Evolutionary conservation across 2,113 vertebrate species (phyloP).

Genomic region (Ictalurus punctatus): DNA sequence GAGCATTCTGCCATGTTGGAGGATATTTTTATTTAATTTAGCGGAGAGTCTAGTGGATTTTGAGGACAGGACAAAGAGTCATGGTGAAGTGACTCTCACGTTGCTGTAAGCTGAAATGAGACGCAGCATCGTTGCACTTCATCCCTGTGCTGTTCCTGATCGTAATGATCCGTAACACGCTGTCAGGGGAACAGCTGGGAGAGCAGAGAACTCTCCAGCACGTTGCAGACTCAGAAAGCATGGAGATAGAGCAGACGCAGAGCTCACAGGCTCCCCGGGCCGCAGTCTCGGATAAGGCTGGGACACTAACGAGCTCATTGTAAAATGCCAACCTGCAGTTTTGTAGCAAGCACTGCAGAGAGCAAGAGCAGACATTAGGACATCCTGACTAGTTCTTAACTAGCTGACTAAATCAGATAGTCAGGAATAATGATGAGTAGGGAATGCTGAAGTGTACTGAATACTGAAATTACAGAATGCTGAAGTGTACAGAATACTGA

Average conservation of each 20-base stretch:
- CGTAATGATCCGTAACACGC: conserved; percentile 20
- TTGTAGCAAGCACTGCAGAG: neutral
- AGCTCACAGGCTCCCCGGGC: neutral
- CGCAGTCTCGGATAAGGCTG: conserved; percentile 4
- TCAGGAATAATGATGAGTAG: neutral
- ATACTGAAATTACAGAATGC: neutral
- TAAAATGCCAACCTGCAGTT: neutral
- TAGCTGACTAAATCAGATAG: neutral
- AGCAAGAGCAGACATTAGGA: neutral
- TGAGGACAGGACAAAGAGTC: neutral
- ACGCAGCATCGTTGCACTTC: neutral
- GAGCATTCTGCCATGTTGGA: neutral
- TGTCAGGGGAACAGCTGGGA: conserved; percentile 23
- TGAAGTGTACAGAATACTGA: neutral
- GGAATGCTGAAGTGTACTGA: neutral
- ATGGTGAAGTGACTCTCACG: neutral
- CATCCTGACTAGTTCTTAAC: neutral
- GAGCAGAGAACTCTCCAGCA: conserved; percentile 20
- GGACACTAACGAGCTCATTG: neutral
- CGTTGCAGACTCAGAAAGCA: conserved; percentile 35
- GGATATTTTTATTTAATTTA: neutral
- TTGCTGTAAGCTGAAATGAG: conserved; percentile 16
- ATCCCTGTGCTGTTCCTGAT: conserved; percentile 29
- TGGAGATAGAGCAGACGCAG: conserved; percentile 31
- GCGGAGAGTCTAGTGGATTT: neutral